Evolutionary conservation across 2,113 vertebrate species (phyloP), one percentile per base, ranked within the genome.

Genomic region (Barnardius zonarius): DNA sequence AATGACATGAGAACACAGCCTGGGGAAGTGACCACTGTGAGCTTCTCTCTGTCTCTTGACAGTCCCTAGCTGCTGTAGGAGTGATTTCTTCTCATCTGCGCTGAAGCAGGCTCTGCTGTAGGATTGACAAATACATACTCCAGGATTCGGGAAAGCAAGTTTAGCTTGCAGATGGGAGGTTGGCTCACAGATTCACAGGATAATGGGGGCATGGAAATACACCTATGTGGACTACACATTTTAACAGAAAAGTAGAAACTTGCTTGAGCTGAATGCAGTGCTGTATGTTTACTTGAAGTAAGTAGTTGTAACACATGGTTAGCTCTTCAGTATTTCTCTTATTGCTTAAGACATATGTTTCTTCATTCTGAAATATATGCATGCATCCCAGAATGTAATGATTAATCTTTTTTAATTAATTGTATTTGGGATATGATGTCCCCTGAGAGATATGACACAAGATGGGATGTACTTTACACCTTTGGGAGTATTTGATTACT

Each of bases 11-110:
- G 41, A 80, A 13, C 33, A 41, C 16, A 78, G 61, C 43, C 46
- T 0, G 0, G 24, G 20, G 39, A 80, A 33, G 44, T 31, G 83
- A 49, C 49, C 3, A 0, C 3, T 10, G 31, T 23, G 63, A 72
- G 41, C n/a, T 90, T 89, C 7, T 61, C 39, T 57, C 33, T 55
- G 17, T 41, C 18, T 30, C 51, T 33, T 51, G 76, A 12, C 31
- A 55, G 27, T 48, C 24, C 46, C 76, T 51, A 30, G 23, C n/a
- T 70, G 43, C 30, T 64, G 6, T 8, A 52, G 51, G 35, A 94
- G 7, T 57, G 55, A 3, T 74, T 92, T 63, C 25, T 48, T 52
- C 59, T 88, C 55, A 48, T 28, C 20, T 70, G 13, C 37, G 19
- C 51, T 67, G n/a, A 72, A 77, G 55, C 64, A 90, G 37, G 10